Evolutionary conservation across 2,797 vertebrate species (phyloP).

Genomic region (Falco naumanni): DNA sequence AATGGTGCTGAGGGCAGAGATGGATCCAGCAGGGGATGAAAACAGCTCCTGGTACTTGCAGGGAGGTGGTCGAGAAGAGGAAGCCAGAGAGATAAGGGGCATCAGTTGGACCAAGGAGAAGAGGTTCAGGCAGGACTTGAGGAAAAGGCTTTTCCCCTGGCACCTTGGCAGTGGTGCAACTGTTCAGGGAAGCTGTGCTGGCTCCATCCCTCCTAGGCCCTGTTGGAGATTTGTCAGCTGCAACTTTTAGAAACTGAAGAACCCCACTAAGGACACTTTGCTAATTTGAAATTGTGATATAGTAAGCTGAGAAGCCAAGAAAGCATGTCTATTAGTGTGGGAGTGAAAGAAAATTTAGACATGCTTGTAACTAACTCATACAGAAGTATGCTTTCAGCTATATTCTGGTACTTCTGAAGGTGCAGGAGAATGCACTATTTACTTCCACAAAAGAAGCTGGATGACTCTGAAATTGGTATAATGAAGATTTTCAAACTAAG

Average conservation of each 20-base stretch:
- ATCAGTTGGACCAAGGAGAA: not conserved
- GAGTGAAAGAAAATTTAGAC: not conserved
- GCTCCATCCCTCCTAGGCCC: accelerated
- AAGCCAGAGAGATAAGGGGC: not conserved
- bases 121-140: not conserved
- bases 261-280: not conserved
- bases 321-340: not conserved
- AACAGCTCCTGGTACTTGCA: not conserved
- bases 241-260: not conserved
- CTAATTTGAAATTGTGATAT: not conserved
- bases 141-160: not conserved
- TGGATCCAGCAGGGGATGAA: not conserved
- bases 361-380: not conserved
- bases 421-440: not conserved
- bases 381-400: not conserved
- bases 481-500: not conserved
- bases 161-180: too few species aligned
- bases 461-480: not conserved
- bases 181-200: too few species aligned
- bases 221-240: not conserved
- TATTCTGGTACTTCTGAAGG: not conserved
- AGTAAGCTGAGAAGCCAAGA: not conserved
- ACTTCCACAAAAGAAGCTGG: not conserved
- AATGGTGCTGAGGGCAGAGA: not conserved
- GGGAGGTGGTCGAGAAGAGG: not conserved